A percentile compares a stretch with the other conserved stretches of the same genome.
These are phyloP conservation scores for Maccullochella peelii DNA, from an alignment of 2,113 vertebrate genomes.

Conservation along the genomic window DNA sequence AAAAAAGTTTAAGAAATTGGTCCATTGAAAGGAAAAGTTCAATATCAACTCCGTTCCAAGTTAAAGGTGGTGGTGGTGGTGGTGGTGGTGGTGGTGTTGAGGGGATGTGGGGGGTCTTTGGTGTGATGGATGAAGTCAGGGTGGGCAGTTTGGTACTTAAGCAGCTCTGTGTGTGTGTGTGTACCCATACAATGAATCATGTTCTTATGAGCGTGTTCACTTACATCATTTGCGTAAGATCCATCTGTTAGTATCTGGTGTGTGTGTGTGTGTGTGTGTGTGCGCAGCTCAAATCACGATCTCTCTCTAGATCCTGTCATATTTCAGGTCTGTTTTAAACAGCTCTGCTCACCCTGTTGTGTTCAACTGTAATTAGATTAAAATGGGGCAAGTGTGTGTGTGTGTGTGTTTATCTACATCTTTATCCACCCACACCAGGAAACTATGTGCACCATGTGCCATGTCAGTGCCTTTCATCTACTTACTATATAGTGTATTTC, in stretches of 20 bases:
- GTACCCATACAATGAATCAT: not conserved
- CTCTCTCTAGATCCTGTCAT: constrained; percentile 22
- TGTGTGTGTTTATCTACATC: constrained; percentile 30
- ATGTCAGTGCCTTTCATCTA: not conserved
- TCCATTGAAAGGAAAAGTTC: too few species aligned
- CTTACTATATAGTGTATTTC: not conserved
- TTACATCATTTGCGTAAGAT: not conserved
- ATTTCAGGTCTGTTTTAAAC: constrained; percentile 68
- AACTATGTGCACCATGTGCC: not conserved
- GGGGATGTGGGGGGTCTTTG: too few species aligned
- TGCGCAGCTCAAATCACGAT: not conserved
- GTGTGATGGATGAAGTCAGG: too few species aligned
- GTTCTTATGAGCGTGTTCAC: not conserved
- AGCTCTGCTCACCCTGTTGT: constrained; percentile 60
- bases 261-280: constrained; percentile 1
- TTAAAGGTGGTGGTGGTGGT: too few species aligned
- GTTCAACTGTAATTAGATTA: constrained; percentile 76
- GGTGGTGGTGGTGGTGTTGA: too few species aligned
- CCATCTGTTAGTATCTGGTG: constrained; percentile 8
- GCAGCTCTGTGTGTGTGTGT: not conserved
- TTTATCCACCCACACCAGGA: not conserved
- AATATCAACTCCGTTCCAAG: too few species aligned
- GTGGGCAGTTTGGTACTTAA: not conserved
- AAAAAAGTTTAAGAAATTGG: too few species aligned
- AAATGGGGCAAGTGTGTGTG: constrained; percentile 33